Conservation (phyloP, 1,140 invertebrate genomes). For the Brachionus manjavacas region DNA sequence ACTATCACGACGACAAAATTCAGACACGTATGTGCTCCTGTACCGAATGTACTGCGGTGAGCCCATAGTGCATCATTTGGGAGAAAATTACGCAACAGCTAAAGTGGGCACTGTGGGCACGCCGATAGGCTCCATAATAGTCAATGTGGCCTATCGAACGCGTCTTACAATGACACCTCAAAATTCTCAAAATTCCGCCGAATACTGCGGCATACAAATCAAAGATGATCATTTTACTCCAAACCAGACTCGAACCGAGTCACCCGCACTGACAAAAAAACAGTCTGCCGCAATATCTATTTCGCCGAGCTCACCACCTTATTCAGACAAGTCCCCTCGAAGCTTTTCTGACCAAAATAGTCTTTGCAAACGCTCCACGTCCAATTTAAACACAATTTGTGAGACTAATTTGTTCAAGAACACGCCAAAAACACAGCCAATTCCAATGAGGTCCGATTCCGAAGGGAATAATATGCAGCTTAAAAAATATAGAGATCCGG, state of each 20-base stretch:
- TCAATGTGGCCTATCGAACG: constrained; percentile 75
- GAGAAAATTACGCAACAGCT: constrained; percentile 69
- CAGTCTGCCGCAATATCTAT: not conserved
- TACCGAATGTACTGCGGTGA: constrained; percentile 81
- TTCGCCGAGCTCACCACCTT: not conserved
- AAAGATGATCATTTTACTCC: constrained; percentile 83
- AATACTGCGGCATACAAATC: constrained; percentile 66
- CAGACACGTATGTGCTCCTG: constrained; percentile 80
- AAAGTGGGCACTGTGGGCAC: constrained; percentile 76
- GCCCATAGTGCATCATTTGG: constrained; percentile 65
- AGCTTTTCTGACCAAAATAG: not conserved
- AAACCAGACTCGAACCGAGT: constrained; percentile 63
- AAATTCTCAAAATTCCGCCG: constrained; percentile 63
- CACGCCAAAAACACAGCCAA: constrained; percentile 27
- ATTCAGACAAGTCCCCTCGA: not conserved
- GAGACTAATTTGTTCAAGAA: constrained; percentile 12
- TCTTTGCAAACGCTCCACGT: not conserved
- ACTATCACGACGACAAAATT: constrained; percentile 73
- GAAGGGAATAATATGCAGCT: constrained; percentile 4
- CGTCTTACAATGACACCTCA: constrained; percentile 83
- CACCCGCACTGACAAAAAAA: constrained; percentile 45
- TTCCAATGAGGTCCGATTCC: constrained; percentile 20
- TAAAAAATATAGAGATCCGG: not conserved
- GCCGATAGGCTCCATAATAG: constrained; percentile 71
- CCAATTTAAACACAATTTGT: constrained; percentile 20